Base-by-base conservation (phyloP, 2,888 invertebrate species). In the Tipula confusa region DNA sequence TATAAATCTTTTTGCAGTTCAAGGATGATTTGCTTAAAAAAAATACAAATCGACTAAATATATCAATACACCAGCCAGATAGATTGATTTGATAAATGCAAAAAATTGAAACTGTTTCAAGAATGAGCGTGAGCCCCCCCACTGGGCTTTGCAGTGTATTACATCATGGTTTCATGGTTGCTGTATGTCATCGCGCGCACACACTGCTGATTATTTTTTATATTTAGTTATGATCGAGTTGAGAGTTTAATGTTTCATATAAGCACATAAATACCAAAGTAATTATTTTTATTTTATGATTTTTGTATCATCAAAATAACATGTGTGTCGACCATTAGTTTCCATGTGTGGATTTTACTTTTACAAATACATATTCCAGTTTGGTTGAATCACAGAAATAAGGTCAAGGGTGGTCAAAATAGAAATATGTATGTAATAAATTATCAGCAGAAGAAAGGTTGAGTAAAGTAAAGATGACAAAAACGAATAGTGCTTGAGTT, bases 51-150 rank as follows among this genome's bases (percentile, higher is more conserved):
- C 64, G 64, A 18, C 1, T 64, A 64, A 64, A 24, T 15, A 33
- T 33, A 24, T 24, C 24, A 64, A 64, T 24, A 64, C 64, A 64
- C 64, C 24, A 64, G 64, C 24, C 1, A 64, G 64, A 64, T 64
- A 64, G 64, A 64, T 64, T 64, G 64, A 64, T 64, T 64, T 64
- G 24, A 64, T 64, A 24, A 64, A 64, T 64, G 64, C 64, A 64
- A 64, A 64, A 24, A 15, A 2, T 64, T 24, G 9, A 64, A 24
- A 64, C 24, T 64, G 24, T 64, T 64, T 64, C n/a, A 64, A 64
- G 64, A 64, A 64, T 9, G 64, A 64, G 24, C 24, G 64, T 24
- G 64, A 64, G 24, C 24, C 64, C 24, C 64, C 64, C 64, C 64
- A 64, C 64, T 64, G 64, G 64, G 64, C 64, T 24, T 64, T 64